Conservation (phyloP, 2,888 invertebrate species). For the Teleogryllus oceanicus region DNA sequence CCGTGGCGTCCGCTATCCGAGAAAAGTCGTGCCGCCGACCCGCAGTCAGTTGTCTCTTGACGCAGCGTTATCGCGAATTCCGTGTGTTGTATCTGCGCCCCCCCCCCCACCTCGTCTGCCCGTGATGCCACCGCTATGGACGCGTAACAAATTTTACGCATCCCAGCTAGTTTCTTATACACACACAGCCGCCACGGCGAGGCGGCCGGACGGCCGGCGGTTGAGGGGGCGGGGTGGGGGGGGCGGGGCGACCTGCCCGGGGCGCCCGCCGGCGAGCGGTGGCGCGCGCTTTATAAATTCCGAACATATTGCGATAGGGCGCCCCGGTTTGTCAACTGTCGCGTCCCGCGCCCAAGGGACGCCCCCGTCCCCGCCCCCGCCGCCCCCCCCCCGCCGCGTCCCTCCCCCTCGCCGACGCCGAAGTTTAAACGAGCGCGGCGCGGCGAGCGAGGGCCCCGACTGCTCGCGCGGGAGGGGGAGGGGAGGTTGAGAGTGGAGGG, state of each 20-base stretch:
- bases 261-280: background rate
- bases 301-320: slow-evolving; percentile 18
- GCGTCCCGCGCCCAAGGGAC: background rate
- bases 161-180: slow-evolving; percentile 2
- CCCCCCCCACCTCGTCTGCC: no score
- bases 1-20: no score
- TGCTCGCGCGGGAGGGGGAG: background rate
- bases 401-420: no score
- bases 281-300: slow-evolving; percentile 1
- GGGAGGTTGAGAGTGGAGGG: background rate
- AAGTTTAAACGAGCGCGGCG: no score
- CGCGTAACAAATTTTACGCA: slow-evolving; percentile 30
- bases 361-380: background rate
- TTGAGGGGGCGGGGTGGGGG: background rate
- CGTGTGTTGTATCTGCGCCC: no score
- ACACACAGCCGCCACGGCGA: background rate
- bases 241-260: background rate
- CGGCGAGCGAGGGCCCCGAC: background rate
- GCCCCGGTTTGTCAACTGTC: slow-evolving; percentile 7
- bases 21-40: no score
- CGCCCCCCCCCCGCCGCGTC: no score
- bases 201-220: background rate
- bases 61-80: no score
- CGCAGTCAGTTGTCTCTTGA: no score
- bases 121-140: background rate